Percentiles rank a stretch among this genome's conserved stretches.
These are phyloP conservation scores for Colaptes auratus DNA, from an alignment of 2,113 vertebrate species.

Conservation along the genomic window DNA sequence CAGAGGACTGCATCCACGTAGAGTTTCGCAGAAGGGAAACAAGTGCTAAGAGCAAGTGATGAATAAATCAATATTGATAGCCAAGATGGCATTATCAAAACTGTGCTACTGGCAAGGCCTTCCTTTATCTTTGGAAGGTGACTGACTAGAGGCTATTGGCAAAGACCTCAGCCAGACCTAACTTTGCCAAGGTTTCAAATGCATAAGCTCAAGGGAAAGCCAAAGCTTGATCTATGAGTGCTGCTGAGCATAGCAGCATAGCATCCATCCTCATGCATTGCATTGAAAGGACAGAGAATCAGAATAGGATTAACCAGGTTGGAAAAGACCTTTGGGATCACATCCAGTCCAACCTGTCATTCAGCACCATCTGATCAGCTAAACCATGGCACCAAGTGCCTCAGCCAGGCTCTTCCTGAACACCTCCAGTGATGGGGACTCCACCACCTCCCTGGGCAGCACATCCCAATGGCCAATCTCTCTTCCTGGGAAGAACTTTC, in stretches of 20 bases:
- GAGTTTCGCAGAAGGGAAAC: neutral
- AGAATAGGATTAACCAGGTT: too few species aligned
- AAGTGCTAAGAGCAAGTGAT: neutral
- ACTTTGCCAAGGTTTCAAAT: neutral
- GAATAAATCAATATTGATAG: rapidly evolving
- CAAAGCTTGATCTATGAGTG: neutral
- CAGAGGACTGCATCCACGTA: neutral
- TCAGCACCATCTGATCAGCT: too few species aligned
- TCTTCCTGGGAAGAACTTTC: too few species aligned
- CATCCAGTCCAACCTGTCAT: too few species aligned
- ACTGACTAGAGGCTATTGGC: neutral
- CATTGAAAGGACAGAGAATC: neutral
- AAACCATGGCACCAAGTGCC: too few species aligned
- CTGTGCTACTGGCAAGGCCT: neutral
- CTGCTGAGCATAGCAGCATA: neutral
- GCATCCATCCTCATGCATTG: neutral
- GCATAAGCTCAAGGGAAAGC: neutral
- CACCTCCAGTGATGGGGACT: too few species aligned
- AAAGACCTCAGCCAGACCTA: neutral
- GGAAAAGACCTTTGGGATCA: too few species aligned
- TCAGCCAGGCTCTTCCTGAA: too few species aligned
- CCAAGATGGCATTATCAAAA: neutral
- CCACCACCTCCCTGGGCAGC: too few species aligned
- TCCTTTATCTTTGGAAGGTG: neutral
- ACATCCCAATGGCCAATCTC: too few species aligned